These are phyloP conservation scores for Drosophila kanekoi DNA, from an alignment of 2,888 invertebrate species.

Conservation along the genomic window DNA sequence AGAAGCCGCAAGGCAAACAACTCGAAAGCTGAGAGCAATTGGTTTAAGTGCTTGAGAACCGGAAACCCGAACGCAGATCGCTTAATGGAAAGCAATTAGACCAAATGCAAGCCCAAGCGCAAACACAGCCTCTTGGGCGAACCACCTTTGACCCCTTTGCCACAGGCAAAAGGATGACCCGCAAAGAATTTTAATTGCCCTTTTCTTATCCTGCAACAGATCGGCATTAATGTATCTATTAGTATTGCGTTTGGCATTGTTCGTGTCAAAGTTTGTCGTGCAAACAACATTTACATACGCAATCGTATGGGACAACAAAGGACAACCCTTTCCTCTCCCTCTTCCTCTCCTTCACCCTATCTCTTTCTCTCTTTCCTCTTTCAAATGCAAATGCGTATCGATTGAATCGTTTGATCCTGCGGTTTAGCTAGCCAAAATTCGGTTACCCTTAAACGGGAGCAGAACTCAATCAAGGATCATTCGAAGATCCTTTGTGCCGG, in stretches of 20 bases:
- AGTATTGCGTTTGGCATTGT: slow-evolving; percentile 69
- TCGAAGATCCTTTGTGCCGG: not conserved
- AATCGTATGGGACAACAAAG: slow-evolving; percentile 30
- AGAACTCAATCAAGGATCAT: not conserved
- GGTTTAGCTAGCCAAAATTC: slow-evolving; percentile 19
- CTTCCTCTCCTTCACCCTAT: not conserved
- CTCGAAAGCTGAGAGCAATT: slow-evolving; percentile 39
- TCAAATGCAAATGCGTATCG: slow-evolving; percentile 52
- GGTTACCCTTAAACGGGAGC: slow-evolving; percentile 8
- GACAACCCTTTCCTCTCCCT: slow-evolving; percentile 42
- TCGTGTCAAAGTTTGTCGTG: slow-evolving; percentile 66
- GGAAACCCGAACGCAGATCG: slow-evolving; percentile 24
- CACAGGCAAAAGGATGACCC: slow-evolving; percentile 45
- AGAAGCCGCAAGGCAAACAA: slow-evolving; percentile 55
- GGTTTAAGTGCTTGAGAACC: slow-evolving; percentile 59
- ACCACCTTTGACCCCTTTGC: slow-evolving; percentile 46
- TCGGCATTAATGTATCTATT: slow-evolving; percentile 71
- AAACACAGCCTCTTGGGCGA: slow-evolving; percentile 41
- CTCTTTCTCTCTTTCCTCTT: not conserved
- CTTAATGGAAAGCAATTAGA: slow-evolving; percentile 52
- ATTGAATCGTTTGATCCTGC: slow-evolving; percentile 53
- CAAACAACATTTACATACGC: slow-evolving; percentile 70
- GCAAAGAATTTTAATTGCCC: slow-evolving; percentile 62
- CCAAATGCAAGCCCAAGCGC: slow-evolving; percentile 15
- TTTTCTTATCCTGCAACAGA: slow-evolving; percentile 40